Evolutionary conservation across 2,797 vertebrate genomes (phyloP).

Genomic region (Pitangus sulphuratus): DNA sequence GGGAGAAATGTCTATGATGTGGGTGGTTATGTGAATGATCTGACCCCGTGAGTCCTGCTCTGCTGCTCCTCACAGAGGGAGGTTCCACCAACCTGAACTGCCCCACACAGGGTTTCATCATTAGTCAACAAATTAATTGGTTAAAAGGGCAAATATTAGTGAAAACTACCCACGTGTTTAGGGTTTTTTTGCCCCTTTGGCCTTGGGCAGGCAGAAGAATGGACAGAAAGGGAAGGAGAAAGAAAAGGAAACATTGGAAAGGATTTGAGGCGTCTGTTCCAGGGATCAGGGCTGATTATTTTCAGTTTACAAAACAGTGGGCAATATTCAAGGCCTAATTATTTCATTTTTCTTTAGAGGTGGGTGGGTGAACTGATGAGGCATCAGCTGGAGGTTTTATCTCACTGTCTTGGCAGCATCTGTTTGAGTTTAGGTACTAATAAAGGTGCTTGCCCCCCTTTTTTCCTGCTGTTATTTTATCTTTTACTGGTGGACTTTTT

Average conservation of each 20-base stretch:
- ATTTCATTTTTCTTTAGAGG: not conserved
- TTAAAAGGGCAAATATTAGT: not conserved
- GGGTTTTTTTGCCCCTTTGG: not conserved
- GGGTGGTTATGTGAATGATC: rapidly evolving
- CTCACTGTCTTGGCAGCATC: not conserved
- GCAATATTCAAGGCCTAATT: not conserved
- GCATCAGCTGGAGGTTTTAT: not conserved
- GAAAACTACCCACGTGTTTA: rapidly evolving
- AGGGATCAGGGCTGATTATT: not conserved
- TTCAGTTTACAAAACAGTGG: not conserved
- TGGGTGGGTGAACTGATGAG: not conserved
- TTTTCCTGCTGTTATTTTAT: not conserved
- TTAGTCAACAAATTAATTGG: not conserved
- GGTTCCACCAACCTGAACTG: not conserved
- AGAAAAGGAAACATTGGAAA: not conserved
- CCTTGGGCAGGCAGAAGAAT: not conserved
- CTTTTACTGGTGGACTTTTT: not conserved
- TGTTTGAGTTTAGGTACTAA: not conserved
- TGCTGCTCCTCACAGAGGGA: not conserved
- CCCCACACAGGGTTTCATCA: rapidly evolving
- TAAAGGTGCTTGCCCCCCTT: rapidly evolving
- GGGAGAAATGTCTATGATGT: rapidly evolving
- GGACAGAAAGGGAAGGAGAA: not conserved
- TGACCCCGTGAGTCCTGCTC: not conserved
- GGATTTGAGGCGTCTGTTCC: not conserved